These are phyloP conservation scores for Trichopria drosophilae DNA, from an alignment of 2,888 invertebrate species.

Conservation along the genomic window DNA sequence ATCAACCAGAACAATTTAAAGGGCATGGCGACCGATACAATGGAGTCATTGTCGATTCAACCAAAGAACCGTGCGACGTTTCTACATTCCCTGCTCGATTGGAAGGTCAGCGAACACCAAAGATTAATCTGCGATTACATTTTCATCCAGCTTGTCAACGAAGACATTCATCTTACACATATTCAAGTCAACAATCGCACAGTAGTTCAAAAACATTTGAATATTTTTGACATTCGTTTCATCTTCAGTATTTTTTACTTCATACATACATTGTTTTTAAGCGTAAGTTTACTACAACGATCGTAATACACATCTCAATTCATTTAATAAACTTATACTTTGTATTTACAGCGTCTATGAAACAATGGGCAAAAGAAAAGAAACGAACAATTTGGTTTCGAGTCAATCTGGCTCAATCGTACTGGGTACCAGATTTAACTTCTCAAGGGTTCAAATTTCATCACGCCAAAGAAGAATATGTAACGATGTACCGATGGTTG, in stretches of 20 bases:
- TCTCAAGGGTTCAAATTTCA: conserved; percentile 85
- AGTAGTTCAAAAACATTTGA: background rate
- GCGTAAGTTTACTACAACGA: no score
- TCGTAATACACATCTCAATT: no score
- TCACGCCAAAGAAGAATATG: conserved; percentile 78
- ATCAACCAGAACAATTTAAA: conserved; percentile 59
- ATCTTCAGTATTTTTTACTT: no score
- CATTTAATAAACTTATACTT: no score
- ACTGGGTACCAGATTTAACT: conserved; percentile 76
- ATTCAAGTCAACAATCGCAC: background rate
- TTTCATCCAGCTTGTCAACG: no score
- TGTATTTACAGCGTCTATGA: conserved; percentile 67
- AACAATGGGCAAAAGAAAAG: conserved; percentile 67
- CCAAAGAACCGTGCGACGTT: conserved; percentile 62
- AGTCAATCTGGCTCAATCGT: conserved; percentile 69
- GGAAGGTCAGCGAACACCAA: no score
- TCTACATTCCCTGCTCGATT: conserved; percentile 63
- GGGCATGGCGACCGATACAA: conserved; percentile 68
- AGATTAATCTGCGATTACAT: no score
- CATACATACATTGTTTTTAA: no score
- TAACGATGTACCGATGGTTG: conserved; percentile 83
- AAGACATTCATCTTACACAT: no score
- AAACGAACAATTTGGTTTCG: conserved; percentile 81
- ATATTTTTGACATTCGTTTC: no score
- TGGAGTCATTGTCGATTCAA: conserved; percentile 74